Evolutionary conservation across 2,888 invertebrate genomes (phyloP).

Genomic region (Rhopalosiphum nymphaeae): DNA sequence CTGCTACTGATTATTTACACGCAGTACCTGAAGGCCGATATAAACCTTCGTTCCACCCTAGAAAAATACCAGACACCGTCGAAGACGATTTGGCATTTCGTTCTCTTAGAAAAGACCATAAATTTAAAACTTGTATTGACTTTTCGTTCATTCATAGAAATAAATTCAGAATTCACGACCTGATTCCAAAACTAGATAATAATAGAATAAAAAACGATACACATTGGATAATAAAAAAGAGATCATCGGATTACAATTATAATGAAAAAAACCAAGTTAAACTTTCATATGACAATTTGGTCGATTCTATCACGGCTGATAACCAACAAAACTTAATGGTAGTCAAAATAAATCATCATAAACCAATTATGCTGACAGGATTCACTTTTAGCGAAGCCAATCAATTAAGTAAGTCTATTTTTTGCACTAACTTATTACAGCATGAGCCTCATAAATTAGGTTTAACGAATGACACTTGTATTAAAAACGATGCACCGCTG

Average conservation of each 20-base stretch:
- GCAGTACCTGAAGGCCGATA: constrained; percentile 74
- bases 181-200: neutral
- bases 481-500: neutral
- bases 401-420: constrained; percentile 41
- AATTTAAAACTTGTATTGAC: constrained; percentile 40
- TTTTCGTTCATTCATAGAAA: constrained; percentile 20
- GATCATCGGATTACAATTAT: neutral
- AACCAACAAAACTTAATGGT: constrained; percentile 23
- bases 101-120: constrained; percentile 82
- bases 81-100: constrained; percentile 90
- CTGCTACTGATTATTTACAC: constrained; percentile 88
- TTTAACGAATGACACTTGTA: constrained; percentile 8
- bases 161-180: neutral
- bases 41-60: constrained; percentile 77
- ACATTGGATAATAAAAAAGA: constrained; percentile 45
- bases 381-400: constrained; percentile 35
- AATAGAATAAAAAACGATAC: constrained; percentile 44
- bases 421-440: constrained; percentile 26
- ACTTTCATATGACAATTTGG: neutral
- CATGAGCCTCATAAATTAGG: constrained; percentile 7
- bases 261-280: neutral
- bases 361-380: constrained; percentile 46
- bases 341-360: constrained; percentile 51
- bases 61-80: constrained; percentile 84
- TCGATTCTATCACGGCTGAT: neutral